Evolutionary conservation across 2,888 invertebrate species (phyloP), one percentile per base, ranked within the genome.

Genomic region (Pseudoips prasinana): DNA sequence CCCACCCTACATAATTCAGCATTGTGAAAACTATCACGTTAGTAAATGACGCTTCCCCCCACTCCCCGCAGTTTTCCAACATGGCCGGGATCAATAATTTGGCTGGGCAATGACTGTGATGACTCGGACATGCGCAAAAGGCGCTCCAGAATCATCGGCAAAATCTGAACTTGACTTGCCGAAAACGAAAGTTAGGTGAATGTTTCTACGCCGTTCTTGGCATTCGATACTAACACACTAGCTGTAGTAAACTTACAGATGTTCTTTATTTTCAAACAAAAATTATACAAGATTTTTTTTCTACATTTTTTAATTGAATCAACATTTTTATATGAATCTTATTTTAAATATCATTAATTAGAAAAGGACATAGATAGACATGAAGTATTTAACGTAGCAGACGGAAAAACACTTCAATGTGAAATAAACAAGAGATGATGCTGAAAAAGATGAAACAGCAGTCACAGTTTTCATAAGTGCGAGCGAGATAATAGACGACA

Each of bases 101-200:
- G 78, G 81, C 82, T 83, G 85, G 85, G 86, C 89, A 81, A 89
- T 89, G 87, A 89, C 84, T 87, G 85, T 77, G 88, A 86, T 89
- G 88, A 88, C 73, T 85, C 64, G 73, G 71, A 69, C 86, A 85
- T 84, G 86, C 88, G 88, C 82, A 69, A 27, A 63, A 46, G 43
- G 31, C 38, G 54, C 55, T 42, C 42, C 44, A 57, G 71, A 84
- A 68, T 85, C 86, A 84, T 84, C 81, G 80, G 67, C 73, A 82
- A 84, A 82, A 81, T 68, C 83, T 87, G 87, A 87, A 88, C 87
- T 88, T 88, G 88, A 86, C 85, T 87, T 86, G 79, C 59, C 81
- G 88, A 86, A 87, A 88, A 86, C 76, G 88, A 87, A 87, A 87
- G 88, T 86, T 75, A 69, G 72, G 73, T 69, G 67, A 78, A 85